Percentiles rank a stretch among this genome's conserved stretches.
Conservation (phyloP, 2,113 vertebrate genomes). For the Eulemur rufifrons region DNA sequence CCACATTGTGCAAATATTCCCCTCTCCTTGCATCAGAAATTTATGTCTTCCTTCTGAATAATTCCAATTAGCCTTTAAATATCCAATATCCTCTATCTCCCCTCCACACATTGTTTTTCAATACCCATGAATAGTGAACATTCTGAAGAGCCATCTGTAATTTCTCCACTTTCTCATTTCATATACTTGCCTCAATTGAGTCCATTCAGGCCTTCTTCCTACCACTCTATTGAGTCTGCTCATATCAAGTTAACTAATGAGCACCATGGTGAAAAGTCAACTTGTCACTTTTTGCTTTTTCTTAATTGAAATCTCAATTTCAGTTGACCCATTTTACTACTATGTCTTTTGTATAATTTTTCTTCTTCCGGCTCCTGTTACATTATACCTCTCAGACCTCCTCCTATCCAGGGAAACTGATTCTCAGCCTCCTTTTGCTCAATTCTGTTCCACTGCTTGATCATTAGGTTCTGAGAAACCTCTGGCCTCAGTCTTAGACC, state of each 20-base stretch:
- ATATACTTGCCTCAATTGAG: accelerated
- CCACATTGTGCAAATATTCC: too few relatives aligned
- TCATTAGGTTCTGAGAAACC: neutral
- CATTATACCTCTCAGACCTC: neutral
- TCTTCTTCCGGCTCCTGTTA: neutral
- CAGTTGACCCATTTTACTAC: neutral
- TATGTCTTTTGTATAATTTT: neutral
- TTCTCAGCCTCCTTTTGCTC: neutral
- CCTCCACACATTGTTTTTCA: neutral
- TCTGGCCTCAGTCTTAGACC: neutral
- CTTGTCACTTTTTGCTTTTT: neutral
- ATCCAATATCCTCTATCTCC: neutral
- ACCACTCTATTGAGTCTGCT: neutral
- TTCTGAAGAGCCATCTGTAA: neutral
- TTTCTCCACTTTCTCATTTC: neutral
- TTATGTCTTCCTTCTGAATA: neutral
- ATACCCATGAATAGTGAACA: neutral
- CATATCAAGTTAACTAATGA: neutral
- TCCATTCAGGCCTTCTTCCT: neutral
- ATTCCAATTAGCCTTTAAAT: neutral
- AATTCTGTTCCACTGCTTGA: neutral
- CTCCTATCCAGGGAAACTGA: too few relatives aligned
- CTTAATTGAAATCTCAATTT: neutral
- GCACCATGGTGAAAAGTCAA: neutral
- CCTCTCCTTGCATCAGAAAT: neutral